These are phyloP conservation scores for Toxotes lorentzi DNA, from an alignment of 2,797 vertebrate genomes.

Conservation along the genomic window DNA sequence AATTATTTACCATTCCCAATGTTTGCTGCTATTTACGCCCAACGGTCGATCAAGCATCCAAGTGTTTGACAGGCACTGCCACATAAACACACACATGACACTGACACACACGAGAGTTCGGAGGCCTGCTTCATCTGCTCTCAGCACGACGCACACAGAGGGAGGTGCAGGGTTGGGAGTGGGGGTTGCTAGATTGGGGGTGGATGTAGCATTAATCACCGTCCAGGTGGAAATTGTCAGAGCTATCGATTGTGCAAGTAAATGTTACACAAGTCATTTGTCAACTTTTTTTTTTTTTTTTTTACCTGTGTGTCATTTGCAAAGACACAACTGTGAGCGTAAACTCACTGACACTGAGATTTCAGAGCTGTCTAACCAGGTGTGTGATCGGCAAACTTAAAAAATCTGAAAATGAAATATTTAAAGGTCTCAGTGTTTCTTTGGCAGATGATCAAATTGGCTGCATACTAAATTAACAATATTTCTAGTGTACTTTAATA, in stretches of 20 bases:
- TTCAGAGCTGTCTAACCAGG: constrained; percentile 27
- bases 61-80: constrained; percentile 46
- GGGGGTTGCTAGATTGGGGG: constrained; percentile 78
- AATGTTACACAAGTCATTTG: constrained; percentile 97
- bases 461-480: constrained; percentile 38
- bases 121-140: constrained; percentile 80
- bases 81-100: constrained; percentile 33
- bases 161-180: constrained; percentile 72
- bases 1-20: constrained; percentile 58
- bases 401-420: neutral
- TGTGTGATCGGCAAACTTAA: neutral
- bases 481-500: constrained; percentile 49
- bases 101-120: constrained; percentile 29
- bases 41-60: constrained; percentile 50
- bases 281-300: constrained; percentile 84
- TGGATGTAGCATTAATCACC: constrained; percentile 91
- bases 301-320: constrained; percentile 84
- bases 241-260: constrained; percentile 94
- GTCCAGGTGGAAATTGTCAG: constrained; percentile 94
- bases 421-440: constrained; percentile 1
- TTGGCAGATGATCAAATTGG: constrained; percentile 11
- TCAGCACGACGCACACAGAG: constrained; percentile 83
- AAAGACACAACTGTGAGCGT: constrained; percentile 63
- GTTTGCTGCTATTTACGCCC: constrained; percentile 48
- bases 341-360: constrained; percentile 49